phyloP scores from a whole-genome alignment of 2,113 vertebrate species.

The Pimephales promelas region DNA sequence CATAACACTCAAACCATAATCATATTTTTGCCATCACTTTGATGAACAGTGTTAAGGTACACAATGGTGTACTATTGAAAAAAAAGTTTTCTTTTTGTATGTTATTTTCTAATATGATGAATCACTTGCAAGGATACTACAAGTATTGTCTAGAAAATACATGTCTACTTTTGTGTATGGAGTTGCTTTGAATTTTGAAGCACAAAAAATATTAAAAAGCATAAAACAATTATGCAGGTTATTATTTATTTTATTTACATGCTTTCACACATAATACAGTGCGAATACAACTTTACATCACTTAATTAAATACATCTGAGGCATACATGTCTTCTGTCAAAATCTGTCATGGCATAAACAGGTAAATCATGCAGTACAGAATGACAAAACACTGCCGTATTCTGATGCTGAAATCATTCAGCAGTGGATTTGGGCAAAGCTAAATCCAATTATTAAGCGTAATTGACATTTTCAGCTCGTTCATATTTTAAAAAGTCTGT shows the following conservation, averaged over 20 bases:
- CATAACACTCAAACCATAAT: neutral
- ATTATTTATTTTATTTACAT: slow-evolving; percentile 20
- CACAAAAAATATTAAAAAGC: slow-evolving; percentile 5
- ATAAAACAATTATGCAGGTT: neutral
- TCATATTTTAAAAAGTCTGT: slow-evolving; percentile 17
- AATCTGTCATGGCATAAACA: neutral
- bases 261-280: neutral
- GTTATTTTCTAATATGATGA: neutral
- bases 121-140: neutral
- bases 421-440: neutral
- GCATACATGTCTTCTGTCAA: neutral
- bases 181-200: neutral
- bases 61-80: neutral
- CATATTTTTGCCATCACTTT: slow-evolving; percentile 12
- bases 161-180: neutral
- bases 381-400: slow-evolving; percentile 5
- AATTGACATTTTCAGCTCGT: neutral
- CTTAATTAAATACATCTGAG: neutral
- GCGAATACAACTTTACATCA: neutral
- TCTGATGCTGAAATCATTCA: slow-evolving; percentile 9
- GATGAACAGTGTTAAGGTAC: neutral
- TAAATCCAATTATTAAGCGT: neutral
- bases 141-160: neutral
- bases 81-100: neutral
- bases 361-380: neutral